Evolutionary conservation across 2,888 invertebrate species (phyloP), one percentile per base, ranked within the genome.

Genomic region (Chrysolina haemoptera): DNA sequence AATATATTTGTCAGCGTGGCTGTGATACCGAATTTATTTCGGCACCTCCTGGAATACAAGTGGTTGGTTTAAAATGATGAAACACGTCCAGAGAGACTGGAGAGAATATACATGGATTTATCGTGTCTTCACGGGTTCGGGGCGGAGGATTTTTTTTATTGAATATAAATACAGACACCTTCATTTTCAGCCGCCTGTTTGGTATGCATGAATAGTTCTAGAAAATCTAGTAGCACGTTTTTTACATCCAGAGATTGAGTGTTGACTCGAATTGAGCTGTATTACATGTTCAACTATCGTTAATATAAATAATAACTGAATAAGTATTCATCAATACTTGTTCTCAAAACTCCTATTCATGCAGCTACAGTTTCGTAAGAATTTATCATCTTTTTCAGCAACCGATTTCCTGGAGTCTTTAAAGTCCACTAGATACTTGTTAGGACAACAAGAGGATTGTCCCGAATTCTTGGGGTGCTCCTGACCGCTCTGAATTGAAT

Each of bases 1-100:
- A 62, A 75, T 75, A 75, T 77, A 77, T 77, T 76, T 77, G 77
- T 77, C 75, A 75, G 68, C 68, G 73, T 70, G 63, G 62, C 67
- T 66, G 55, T 70, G 74, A 72, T 75, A 77, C 73, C 71, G 73
- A 77, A 73, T 77, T 77, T 75, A 77, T 77, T 73, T 68, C 65
- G 11, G 40, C 43, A 65, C 43, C 70, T 41, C 22, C 14, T 55
- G 72, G 64, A 72, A 74, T 69, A 67, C 66, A 64, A 74, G 74
- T 74, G 55, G 66, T 55, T 70, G 67, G 66, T 53, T 67, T 35
- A 67, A 43, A 53, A 55, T 59, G 70, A 67, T 55, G 63, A 67
- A 70, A 74, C 70, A 67, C 63, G 67, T 68, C 43, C 18, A 12
- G 63, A 41, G 63, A 43, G 63, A 20, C 2, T 41, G 48, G 48